These are phyloP conservation scores for Petromus typicus DNA, from an alignment of 2,113 vertebrate species.

Conservation along the genomic window DNA sequence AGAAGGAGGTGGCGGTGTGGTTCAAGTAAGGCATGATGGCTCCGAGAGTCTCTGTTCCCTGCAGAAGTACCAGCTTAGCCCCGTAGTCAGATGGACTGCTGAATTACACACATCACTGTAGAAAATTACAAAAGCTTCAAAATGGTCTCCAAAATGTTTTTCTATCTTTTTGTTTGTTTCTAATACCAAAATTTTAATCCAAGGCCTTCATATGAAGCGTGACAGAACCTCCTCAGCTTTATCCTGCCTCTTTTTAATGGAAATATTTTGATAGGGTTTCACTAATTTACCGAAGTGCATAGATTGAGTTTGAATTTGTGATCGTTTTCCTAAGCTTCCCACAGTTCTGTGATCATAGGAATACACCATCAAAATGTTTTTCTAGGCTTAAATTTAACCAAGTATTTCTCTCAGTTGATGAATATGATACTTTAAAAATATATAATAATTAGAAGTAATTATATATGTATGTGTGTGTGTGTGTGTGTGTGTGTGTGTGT, in stretches of 20 bases:
- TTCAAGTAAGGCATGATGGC: constrained; percentile 43
- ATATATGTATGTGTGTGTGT: too few species aligned
- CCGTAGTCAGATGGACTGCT: not conserved
- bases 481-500: too few species aligned
- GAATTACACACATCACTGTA: not conserved
- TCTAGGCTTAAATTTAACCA: not conserved
- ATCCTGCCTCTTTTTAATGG: not conserved
- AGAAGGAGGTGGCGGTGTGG: constrained; percentile 26
- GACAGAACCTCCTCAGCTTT: not conserved
- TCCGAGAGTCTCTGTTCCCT: not conserved
- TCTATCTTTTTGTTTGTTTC: not conserved
- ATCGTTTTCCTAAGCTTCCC: not conserved
- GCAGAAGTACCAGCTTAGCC: not conserved
- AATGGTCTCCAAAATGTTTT: not conserved
- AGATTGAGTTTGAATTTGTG: not conserved
- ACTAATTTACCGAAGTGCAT: not conserved
- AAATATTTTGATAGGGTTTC: not conserved
- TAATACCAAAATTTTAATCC: too few species aligned
- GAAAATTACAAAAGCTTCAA: not conserved
- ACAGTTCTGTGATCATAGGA: not conserved
- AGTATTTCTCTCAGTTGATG: not conserved
- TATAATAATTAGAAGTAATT: not conserved
- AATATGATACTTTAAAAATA: not conserved
- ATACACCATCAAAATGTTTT: not conserved
- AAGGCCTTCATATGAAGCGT: not conserved